Percentiles rank a stretch among this genome's conserved stretches.
Evolutionary conservation across 92 coral and sea anemone species (phyloP).

Genomic region (Anthopleura xanthogrammica): DNA sequence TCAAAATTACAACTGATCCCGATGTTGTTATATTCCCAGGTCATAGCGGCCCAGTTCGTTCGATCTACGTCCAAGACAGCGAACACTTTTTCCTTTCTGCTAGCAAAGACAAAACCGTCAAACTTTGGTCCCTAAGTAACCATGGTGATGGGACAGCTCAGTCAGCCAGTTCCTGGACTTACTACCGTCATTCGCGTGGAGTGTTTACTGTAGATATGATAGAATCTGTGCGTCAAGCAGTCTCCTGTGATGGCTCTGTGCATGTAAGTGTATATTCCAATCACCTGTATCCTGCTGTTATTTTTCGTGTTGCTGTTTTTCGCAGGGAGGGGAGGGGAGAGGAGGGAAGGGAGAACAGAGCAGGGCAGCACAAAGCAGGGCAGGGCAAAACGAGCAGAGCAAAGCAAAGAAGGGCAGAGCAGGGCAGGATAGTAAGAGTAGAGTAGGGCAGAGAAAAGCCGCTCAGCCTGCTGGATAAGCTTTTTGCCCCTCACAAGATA

Average conservation of each 20-base stretch:
- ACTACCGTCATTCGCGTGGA: slow-evolving; percentile 80
- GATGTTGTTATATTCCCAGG: slow-evolving; percentile 32
- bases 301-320: too few relatives aligned
- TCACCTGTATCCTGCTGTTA: too few relatives aligned
- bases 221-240: slow-evolving; percentile 86
- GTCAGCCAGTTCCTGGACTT: slow-evolving; percentile 98
- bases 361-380: too few relatives aligned
- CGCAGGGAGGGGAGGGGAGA: too few relatives aligned
- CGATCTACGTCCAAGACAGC: slow-evolving; percentile 89
- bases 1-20: too few relatives aligned
- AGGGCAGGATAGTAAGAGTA: too few relatives aligned
- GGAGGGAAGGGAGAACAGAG: too few relatives aligned
- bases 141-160: slow-evolving; percentile 99
- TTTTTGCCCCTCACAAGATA: too few relatives aligned
- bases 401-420: too few relatives aligned
- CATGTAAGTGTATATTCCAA: slow-evolving; percentile 55
- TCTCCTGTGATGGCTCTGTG: slow-evolving; percentile 89
- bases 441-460: too few relatives aligned
- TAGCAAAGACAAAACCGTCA: slow-evolving; percentile 95
- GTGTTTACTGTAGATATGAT: slow-evolving; percentile 91
- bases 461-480: too few relatives aligned
- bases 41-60: slow-evolving; percentile 91
- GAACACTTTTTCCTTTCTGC: slow-evolving; percentile 94
- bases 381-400: too few relatives aligned
- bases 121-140: slow-evolving; percentile 96